Percentiles rank a stretch among this genome's conserved stretches.
Evolutionary conservation across 2,888 invertebrate genomes (phyloP).

Genomic region (Drosophila greeni): DNA sequence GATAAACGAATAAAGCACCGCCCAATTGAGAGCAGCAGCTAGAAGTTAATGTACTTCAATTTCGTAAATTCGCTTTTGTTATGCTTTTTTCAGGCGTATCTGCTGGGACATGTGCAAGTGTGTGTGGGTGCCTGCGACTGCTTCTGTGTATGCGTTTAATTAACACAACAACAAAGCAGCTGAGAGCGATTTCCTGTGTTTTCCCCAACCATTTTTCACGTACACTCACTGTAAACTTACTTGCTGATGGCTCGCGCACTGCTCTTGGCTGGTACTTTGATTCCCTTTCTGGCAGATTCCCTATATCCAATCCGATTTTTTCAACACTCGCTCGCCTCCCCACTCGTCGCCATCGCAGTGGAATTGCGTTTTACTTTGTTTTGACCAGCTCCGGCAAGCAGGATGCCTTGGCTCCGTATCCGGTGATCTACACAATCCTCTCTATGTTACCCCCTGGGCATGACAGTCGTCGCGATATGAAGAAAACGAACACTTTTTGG

Average conservation of each 20-base stretch:
- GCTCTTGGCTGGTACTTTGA: conserved; percentile 1
- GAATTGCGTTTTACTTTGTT: conserved; percentile 57
- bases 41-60: conserved; percentile 36
- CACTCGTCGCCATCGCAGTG: conserved; percentile 63
- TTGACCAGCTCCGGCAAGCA: conserved; percentile 15
- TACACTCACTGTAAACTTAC: conserved; percentile 25
- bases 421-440: not conserved
- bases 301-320: conserved; percentile 23
- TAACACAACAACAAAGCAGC: conserved; percentile 54
- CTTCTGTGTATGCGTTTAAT: conserved; percentile 30
- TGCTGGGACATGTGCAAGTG: conserved; percentile 9
- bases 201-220: conserved; percentile 8
- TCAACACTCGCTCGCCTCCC: conserved; percentile 54
- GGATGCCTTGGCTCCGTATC: not conserved
- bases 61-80: conserved; percentile 55
- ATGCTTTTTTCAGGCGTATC: conserved; percentile 51
- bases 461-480: conserved; percentile 11
- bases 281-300: conserved; percentile 9
- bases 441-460: not conserved
- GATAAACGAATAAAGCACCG: conserved; percentile 14
- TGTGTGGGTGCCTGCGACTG: conserved; percentile 7
- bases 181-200: conserved; percentile 35
- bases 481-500: conserved; percentile 6
- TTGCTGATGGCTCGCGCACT: conserved; percentile 14
- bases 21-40: conserved; percentile 16